Evolutionary conservation across 2,888 invertebrate species (phyloP).

Genomic region (Rhaphigaster nebulosa): DNA sequence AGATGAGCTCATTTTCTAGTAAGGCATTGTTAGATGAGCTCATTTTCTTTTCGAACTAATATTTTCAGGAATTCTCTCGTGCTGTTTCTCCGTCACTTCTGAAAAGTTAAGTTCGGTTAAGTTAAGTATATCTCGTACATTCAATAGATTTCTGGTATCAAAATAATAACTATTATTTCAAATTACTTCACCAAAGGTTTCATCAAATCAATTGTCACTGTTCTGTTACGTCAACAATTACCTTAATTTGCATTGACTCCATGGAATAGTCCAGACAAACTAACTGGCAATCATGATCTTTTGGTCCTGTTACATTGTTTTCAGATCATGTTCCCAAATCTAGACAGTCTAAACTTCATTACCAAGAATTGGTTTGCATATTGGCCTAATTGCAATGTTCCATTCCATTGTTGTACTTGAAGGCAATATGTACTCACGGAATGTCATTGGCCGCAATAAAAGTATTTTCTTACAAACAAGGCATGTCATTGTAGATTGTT

Average conservation of each 20-base stretch:
- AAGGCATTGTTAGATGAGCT: no score
- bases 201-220: not conserved
- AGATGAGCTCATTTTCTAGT: no score
- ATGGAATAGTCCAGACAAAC: no score
- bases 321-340: not conserved
- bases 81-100: no score
- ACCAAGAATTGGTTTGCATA: not conserved
- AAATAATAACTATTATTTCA: not conserved
- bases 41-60: no score
- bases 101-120: no score
- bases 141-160: no score
- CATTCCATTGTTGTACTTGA: not conserved
- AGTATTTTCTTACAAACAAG: no score
- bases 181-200: not conserved
- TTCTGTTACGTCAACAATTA: not conserved
- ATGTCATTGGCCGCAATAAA: not conserved
- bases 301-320: not conserved
- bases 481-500: no score
- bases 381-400: not conserved
- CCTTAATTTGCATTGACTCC: not conserved
- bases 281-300: not conserved
- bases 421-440: not conserved
- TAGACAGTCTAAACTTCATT: not conserved
- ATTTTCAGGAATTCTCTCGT: no score
- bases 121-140: no score